Percentiles rank a stretch among this genome's conserved stretches.
Conservation (phyloP, 2,888 invertebrate genomes). For the Nowickia ferox region DNA sequence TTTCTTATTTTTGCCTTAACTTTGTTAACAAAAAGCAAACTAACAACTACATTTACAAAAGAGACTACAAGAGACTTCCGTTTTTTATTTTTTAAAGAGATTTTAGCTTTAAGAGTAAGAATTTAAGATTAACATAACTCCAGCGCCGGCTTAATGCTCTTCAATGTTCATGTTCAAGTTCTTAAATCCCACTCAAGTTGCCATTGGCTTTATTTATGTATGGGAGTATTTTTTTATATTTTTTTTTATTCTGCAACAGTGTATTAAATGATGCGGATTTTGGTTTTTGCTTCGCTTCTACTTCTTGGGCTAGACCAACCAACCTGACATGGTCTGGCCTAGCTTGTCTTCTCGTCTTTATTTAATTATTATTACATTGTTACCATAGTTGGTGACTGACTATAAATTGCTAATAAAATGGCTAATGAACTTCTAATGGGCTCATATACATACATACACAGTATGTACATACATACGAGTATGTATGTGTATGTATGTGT, state of each 20-base stretch:
- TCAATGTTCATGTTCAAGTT: conserved; percentile 21
- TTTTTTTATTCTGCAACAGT: conserved; percentile 2
- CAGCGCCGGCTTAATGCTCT: conserved; percentile 54
- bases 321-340: conserved; percentile 26
- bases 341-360: conserved; percentile 38
- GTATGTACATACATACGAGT: too few relatives aligned
- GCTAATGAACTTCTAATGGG: conserved; percentile 68
- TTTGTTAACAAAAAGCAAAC: conserved; percentile 49
- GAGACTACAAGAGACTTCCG: conserved; percentile 30
- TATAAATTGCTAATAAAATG: conserved; percentile 67
- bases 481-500: background rate
- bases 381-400: conserved; percentile 63
- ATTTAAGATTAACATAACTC: conserved; percentile 18
- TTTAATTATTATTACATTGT: conserved; percentile 69
- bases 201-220: conserved; percentile 3
- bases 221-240: background rate
- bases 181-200: conserved; percentile 24
- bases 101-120: conserved; percentile 36
- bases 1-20: conserved; percentile 24
- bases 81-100: conserved; percentile 29
- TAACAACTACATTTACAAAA: conserved; percentile 39
- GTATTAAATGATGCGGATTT: conserved; percentile 33
- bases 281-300: background rate
- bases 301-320: conserved; percentile 15
- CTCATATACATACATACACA: conserved; percentile 21